Evolutionary conservation across 1,140 invertebrate genomes (phyloP).

Genomic region (Nasonia giraulti): DNA sequence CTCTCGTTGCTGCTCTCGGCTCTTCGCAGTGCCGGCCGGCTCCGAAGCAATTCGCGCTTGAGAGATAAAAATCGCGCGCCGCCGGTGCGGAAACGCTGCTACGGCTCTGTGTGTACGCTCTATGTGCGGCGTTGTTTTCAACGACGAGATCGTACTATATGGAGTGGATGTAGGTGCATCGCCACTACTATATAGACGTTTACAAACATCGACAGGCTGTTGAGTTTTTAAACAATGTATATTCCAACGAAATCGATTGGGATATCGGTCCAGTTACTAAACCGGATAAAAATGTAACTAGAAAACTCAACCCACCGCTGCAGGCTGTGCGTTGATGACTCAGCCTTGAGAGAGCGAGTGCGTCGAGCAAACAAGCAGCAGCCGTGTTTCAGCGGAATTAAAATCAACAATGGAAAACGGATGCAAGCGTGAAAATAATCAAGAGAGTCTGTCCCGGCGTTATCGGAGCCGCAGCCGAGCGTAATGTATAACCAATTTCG

Average conservation of each 20-base stretch:
- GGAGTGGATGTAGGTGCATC: background rate
- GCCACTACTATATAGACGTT: too few species aligned
- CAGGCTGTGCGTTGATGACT: too few species aligned
- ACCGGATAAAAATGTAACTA: too few species aligned
- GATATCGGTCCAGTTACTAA: too few species aligned
- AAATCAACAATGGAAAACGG: conserved; percentile 8
- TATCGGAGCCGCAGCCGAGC: background rate
- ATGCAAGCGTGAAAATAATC: background rate
- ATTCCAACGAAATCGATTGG: too few species aligned
- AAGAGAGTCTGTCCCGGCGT: too few species aligned
- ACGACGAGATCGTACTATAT: background rate
- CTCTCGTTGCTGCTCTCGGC: background rate
- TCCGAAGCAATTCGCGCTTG: conserved; percentile 3
- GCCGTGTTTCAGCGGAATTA: background rate
- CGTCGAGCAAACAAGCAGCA: too few species aligned
- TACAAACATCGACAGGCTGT: too few species aligned
- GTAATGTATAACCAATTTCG: background rate
- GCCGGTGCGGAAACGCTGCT: conserved; percentile 1
- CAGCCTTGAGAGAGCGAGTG: too few species aligned
- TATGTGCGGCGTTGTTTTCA: background rate
- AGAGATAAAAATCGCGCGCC: conserved; percentile 29
- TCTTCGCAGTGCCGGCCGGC: conserved; percentile 10
- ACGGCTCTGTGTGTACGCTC: background rate
- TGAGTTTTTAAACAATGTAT: too few species aligned
- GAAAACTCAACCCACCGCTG: too few species aligned